Base-by-base conservation (phyloP, 2,888 invertebrate genomes). In the Lamellibrachia satsuma region DNA sequence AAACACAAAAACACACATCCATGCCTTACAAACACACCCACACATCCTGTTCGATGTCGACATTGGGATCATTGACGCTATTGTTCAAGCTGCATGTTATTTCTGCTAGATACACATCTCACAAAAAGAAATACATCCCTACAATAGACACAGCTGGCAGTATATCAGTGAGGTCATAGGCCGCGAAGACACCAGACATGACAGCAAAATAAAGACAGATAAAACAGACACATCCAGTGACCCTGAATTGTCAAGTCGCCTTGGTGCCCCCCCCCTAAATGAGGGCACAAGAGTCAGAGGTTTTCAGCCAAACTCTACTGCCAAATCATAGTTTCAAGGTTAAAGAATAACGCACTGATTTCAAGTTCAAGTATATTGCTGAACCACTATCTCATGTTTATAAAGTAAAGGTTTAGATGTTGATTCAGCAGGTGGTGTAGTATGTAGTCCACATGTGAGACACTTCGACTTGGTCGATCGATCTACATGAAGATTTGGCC, bases 41-140 rank as follows among this genome's bases (percentile, higher is more conserved):
- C 2, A 6, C 22, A n/a, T 75, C 75, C n/a, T 75, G 75, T 75
- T 75, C 75, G 75, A 75, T 6, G 15, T 75, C 22, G 22, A 75
- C 4, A n/a, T 22, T 22, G 75, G 75, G 22, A 22, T 22, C 75
- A 75, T 11, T 75, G 75, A 75, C 75, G 22, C 75, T 75, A 75
- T 75, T 75, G 75, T 75, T 75, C 75, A 15, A 1, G 15, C 75
- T 22, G 75, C 22, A 22, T 22, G 22, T 75, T n/a, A 15, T 4
- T 11, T 75, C 75, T 11, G n/a, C 75, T n/a, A 3, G 75, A 75
- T 75, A 75, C 15, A 75, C 15, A 75, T 75, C 75, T 75, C 22
- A n/a, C n/a, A n/a, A 75, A 22, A n/a, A 75, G 75, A 75, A 75
- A 75, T 75, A 75, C 75, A 75, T 75, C 75, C 75, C 75, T 75